A percentile compares a stretch with the other conserved stretches of the same genome.
phyloP scores from a whole-genome alignment of 2,113 vertebrate genomes.

The Clupea harengus region DNA sequence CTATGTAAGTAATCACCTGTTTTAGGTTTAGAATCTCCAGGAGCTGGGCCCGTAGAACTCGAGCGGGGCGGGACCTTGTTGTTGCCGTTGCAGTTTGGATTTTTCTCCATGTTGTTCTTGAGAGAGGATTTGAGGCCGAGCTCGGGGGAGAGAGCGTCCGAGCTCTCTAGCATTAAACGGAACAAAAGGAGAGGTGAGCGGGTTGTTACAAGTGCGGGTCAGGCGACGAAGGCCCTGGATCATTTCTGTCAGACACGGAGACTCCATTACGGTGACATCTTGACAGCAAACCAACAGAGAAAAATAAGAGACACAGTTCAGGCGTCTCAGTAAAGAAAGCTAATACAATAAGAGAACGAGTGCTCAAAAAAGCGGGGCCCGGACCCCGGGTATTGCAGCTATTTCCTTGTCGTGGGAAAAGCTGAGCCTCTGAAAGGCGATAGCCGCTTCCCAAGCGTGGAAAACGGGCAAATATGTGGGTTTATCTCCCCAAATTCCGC shows the following conservation, averaged over 20 bases:
- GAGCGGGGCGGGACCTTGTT: slow-evolving; percentile 86
- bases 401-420: slow-evolving; percentile 51
- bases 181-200: slow-evolving; percentile 62
- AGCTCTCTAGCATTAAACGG: slow-evolving; percentile 70
- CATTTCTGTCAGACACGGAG: slow-evolving; percentile 86
- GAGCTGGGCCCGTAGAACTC: slow-evolving; percentile 81
- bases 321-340: slow-evolving; percentile 66
- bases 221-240: slow-evolving; percentile 83
- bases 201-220: slow-evolving; percentile 68
- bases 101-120: slow-evolving; percentile 73
- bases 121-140: slow-evolving; percentile 79
- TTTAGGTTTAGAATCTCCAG: slow-evolving; percentile 92
- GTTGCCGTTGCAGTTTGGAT: slow-evolving; percentile 74
- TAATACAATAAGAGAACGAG: slow-evolving; percentile 49
- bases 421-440: slow-evolving; percentile 51
- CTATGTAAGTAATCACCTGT: slow-evolving; percentile 72
- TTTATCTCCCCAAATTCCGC: slow-evolving; percentile 40
- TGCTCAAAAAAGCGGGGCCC: slow-evolving; percentile 64
- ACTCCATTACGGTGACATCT: slow-evolving; percentile 98
- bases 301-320: slow-evolving; percentile 72
- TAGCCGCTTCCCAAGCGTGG: slow-evolving; percentile 56
- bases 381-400: slow-evolving; percentile 53
- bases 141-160: slow-evolving; percentile 68
- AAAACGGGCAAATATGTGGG: slow-evolving; percentile 49
- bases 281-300: slow-evolving; percentile 66